These are phyloP conservation scores for Pantala flavescens DNA, from an alignment of 1,140 invertebrate genomes.

Conservation along the genomic window DNA sequence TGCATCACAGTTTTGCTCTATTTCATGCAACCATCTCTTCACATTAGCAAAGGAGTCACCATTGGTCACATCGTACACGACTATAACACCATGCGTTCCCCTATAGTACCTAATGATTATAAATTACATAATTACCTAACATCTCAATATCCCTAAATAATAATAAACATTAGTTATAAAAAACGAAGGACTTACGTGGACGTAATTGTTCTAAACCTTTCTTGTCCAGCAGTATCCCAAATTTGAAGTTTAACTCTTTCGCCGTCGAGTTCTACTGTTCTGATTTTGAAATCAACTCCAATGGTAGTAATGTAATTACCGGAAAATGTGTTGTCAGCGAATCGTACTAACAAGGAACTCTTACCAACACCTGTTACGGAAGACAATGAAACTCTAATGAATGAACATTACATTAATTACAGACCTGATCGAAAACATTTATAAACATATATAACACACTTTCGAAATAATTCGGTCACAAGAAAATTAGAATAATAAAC, in stretches of 20 bases:
- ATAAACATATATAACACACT: too few relatives aligned
- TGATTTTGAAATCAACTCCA: slow-evolving; percentile 99
- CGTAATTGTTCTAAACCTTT: slow-evolving; percentile 92
- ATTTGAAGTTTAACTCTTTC: slow-evolving; percentile 97
- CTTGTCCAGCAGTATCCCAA: slow-evolving; percentile 92
- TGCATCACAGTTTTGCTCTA: slow-evolving; percentile 98
- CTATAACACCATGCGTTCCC: slow-evolving; percentile 97
- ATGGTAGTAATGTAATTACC: slow-evolving; percentile 99
- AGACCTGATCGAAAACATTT: neutral
- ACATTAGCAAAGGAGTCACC: slow-evolving; percentile 99
- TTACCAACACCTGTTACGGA: slow-evolving; percentile 86
- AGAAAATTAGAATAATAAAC: too few relatives aligned
- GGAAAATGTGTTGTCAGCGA: slow-evolving; percentile 96
- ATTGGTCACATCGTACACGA: slow-evolving; percentile 98
- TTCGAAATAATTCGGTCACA: too few relatives aligned
- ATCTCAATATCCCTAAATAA: slow-evolving; percentile 3
- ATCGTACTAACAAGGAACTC: slow-evolving; percentile 90
- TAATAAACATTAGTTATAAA: slow-evolving; percentile 12
- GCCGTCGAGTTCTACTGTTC: slow-evolving; percentile 89
- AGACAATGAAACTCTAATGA: slow-evolving; percentile 22
- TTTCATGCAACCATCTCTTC: slow-evolving; percentile 95
- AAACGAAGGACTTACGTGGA: slow-evolving; percentile 52
- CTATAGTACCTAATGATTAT: slow-evolving; percentile 74
- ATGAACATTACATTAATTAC: neutral
- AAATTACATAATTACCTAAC: slow-evolving; percentile 13